Evolutionary conservation across 1,140 invertebrate genomes (phyloP).

Genomic region (Pachypsylla venusta): DNA sequence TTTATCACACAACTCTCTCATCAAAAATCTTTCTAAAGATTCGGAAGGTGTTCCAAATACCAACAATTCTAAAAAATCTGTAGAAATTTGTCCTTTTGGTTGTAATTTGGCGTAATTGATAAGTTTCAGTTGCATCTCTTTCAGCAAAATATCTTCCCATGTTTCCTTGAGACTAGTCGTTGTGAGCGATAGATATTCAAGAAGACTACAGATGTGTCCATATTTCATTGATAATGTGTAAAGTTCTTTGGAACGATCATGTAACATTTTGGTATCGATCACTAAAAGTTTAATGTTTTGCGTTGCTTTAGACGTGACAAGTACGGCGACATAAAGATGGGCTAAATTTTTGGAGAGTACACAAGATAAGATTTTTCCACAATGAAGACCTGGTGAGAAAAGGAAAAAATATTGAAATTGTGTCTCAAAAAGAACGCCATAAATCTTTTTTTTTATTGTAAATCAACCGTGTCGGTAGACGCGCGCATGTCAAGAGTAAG

Average conservation of each 20-base stretch:
- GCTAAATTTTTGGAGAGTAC: conserved; percentile 32
- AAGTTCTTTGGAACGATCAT: conserved; percentile 35
- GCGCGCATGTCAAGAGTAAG: too few relatives aligned
- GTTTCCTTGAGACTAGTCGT: conserved; percentile 76
- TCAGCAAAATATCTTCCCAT: conserved; percentile 83
- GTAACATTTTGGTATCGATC: conserved; percentile 16
- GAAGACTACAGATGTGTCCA: conserved; percentile 45
- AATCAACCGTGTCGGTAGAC: too few relatives aligned
- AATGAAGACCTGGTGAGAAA: not conserved
- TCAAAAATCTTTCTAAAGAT: conserved; percentile 65
- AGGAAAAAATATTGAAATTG: conserved; percentile 22
- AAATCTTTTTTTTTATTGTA: too few relatives aligned
- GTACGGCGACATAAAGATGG: conserved; percentile 26
- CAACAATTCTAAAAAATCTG: conserved; percentile 79
- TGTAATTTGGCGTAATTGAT: conserved; percentile 69
- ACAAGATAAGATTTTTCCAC: conserved; percentile 25
- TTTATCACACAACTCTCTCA: conserved; percentile 82
- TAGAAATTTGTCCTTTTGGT: conserved; percentile 61
- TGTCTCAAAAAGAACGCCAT: too few relatives aligned
- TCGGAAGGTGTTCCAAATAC: conserved; percentile 71
- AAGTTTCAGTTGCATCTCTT: conserved; percentile 89
- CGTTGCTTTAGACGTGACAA: not conserved
- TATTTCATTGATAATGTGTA: conserved; percentile 53
- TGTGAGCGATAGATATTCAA: conserved; percentile 56
- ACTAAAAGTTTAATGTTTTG: conserved; percentile 21